Base-by-base conservation (phyloP, 2,113 vertebrate species). In the Australoheros scitulus region DNA sequence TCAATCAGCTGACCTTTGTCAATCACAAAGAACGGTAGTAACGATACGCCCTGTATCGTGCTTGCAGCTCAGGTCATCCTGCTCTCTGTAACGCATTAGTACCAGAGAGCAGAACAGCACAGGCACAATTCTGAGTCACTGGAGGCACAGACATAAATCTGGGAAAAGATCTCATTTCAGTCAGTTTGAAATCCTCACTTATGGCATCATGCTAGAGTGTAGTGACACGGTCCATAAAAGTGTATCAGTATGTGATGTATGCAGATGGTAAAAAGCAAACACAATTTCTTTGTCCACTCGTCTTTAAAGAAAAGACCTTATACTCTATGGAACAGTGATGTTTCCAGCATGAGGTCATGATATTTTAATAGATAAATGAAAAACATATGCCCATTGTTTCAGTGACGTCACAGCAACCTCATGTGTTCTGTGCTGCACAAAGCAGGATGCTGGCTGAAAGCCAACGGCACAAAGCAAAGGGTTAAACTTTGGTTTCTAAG, bases 371-470 rank as follows among this genome's bases (percentile, higher is more conserved):
- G 43, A 79, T 83, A 87, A 87, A 91, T 92, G 63, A 41, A 86
- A 85, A 91, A 85, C 88, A 87, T 47, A 80, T 11, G 79, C 32
- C 59, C 47, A 50, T 63, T 80, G 86, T 86, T 91, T 68, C 83
- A 81, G 88, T 92, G 88, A 91, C 88, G 79, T 93, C 89, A 92
- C 64, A 83, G 58, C 90, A 43, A 59, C 52, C 74, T 83, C 72
- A 70, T 88, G 22, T 88, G 85, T 88, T 76, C 50, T 26, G 57
- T 81, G 80, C 80, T 77, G 82, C 41, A 64, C 65, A 84, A 59
- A 82, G 82, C 79, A 90, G 92, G 74, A 29, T 83, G 60, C 63
- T 89, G 82, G 88, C 81, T 5, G 2, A 1, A 4, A 61, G 52
- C 87, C 87, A 87, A 65, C 82, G 17, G 88, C 87, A 84, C 60